Conservation (phyloP, 2,113 vertebrate genomes). For the Scartelaos histophorus region DNA sequence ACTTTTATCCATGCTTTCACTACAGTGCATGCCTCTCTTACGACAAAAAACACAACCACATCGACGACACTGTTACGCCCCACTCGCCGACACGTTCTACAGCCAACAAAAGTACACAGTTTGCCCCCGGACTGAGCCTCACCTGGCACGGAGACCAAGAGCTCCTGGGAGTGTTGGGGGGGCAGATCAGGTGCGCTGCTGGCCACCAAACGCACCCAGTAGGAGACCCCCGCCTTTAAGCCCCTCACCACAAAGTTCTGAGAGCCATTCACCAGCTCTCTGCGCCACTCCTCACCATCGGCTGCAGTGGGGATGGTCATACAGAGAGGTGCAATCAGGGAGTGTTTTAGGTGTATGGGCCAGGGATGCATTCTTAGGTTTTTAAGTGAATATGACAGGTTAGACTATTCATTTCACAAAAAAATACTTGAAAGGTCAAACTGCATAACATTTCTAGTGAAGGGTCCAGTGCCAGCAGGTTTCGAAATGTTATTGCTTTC, state of each 20-base stretch:
- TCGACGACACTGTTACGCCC: slow-evolving; percentile 44
- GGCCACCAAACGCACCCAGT: slow-evolving; percentile 91
- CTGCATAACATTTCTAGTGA: too few species aligned
- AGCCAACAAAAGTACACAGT: slow-evolving; percentile 32
- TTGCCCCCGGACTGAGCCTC: slow-evolving; percentile 70
- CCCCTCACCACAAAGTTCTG: slow-evolving; percentile 88
- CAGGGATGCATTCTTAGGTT: slow-evolving; percentile 5
- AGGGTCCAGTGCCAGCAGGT: too few species aligned
- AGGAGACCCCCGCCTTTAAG: slow-evolving; percentile 90
- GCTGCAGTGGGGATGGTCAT: slow-evolving; percentile 80
- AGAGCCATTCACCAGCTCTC: slow-evolving; percentile 92
- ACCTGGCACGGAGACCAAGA: slow-evolving; percentile 92
- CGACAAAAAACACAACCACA: slow-evolving; percentile 33
- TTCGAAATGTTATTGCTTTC: too few species aligned
- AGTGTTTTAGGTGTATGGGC: slow-evolving; percentile 29
- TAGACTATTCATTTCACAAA: too few species aligned
- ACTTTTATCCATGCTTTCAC: slow-evolving; percentile 32
- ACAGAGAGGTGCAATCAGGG: slow-evolving; percentile 60
- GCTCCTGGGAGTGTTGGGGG: slow-evolving; percentile 84
- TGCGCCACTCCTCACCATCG: slow-evolving; percentile 90
- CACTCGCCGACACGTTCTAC: slow-evolving; percentile 38
- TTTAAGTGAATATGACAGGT: too few species aligned
- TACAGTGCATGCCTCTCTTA: slow-evolving; percentile 45
- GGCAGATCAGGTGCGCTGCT: slow-evolving; percentile 82
- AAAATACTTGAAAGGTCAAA: too few species aligned